Conservation (phyloP, 2,888 invertebrate species). For the Orthosia cruda region DNA sequence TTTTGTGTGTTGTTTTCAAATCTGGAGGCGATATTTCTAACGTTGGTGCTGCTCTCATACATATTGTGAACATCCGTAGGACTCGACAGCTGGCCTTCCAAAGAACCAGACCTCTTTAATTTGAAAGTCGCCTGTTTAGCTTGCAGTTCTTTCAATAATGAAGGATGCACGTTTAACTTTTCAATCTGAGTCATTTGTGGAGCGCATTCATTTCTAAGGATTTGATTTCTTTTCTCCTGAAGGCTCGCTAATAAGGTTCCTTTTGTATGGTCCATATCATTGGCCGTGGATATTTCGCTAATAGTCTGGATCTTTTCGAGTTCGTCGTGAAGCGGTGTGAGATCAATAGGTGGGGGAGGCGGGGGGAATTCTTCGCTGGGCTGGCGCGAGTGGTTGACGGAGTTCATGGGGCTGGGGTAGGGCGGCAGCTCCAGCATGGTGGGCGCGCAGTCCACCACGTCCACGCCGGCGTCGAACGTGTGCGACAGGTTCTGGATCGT, state of each 20-base stretch:
- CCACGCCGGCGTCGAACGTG: constrained; percentile 90
- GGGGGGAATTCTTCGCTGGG: constrained; percentile 98
- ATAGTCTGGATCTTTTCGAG: constrained; percentile 87
- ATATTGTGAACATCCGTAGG: constrained; percentile 76
- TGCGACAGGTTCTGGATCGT: constrained; percentile 86
- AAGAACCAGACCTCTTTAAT: constrained; percentile 84
- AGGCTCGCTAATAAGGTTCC: constrained; percentile 92
- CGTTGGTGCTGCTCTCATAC: constrained; percentile 87
- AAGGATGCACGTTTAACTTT: constrained; percentile 75
- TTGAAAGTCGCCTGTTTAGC: constrained; percentile 93
- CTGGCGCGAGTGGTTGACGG: constrained; percentile 96
- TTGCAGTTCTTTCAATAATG: constrained; percentile 95
- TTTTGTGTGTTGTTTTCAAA: constrained; percentile 92
- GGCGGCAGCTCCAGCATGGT: constrained; percentile 89
- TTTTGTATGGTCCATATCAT: constrained; percentile 78
- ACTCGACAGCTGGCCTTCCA: constrained; percentile 84
- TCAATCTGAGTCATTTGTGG: constrained; percentile 80
- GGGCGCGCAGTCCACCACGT: constrained; percentile 93
- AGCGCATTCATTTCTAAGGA: constrained; percentile 87
- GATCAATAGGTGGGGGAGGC: constrained; percentile 95
- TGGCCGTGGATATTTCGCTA: constrained; percentile 64
- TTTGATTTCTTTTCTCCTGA: constrained; percentile 93
- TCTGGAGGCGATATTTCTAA: constrained; percentile 96
- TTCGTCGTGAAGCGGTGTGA: constrained; percentile 93
- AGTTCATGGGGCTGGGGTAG: constrained; percentile 95